Percentiles rank a stretch among this genome's conserved stretches.
Evolutionary conservation across 2,113 vertebrate genomes (phyloP).

Genomic region (Lynx canadensis): DNA sequence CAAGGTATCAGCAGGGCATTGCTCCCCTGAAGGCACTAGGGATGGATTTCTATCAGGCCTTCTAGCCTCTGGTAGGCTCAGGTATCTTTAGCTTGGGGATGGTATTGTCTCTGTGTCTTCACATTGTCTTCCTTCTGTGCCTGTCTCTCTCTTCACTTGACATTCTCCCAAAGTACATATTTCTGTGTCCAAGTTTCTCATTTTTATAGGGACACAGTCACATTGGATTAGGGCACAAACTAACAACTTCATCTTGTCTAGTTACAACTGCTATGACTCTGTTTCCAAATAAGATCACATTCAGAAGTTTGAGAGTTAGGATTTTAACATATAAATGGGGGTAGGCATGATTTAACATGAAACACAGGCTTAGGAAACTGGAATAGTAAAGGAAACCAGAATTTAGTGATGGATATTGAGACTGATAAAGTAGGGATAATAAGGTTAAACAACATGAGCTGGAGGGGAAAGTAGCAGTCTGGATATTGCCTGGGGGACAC

Average conservation of each 20-base stretch:
- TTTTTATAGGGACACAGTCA: neutral
- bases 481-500: neutral
- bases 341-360: neutral
- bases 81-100: neutral
- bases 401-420: neutral
- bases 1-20: neutral
- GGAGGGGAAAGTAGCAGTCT: fast-evolving
- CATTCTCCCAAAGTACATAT: neutral
- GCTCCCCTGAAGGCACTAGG: neutral
- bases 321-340: neutral
- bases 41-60: neutral
- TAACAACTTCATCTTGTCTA: neutral
- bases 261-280: neutral
- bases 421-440: neutral
- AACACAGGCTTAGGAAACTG: neutral
- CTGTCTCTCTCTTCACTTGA: neutral
- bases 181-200: neutral
- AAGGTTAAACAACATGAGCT: no score
- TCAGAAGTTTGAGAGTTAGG: neutral
- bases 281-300: neutral
- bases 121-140: neutral
- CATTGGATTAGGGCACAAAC: neutral
- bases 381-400: neutral
- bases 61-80: neutral
- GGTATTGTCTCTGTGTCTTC: neutral